Conservation (phyloP, 2,888 invertebrate genomes). For the Lepidochrysops patricia region DNA sequence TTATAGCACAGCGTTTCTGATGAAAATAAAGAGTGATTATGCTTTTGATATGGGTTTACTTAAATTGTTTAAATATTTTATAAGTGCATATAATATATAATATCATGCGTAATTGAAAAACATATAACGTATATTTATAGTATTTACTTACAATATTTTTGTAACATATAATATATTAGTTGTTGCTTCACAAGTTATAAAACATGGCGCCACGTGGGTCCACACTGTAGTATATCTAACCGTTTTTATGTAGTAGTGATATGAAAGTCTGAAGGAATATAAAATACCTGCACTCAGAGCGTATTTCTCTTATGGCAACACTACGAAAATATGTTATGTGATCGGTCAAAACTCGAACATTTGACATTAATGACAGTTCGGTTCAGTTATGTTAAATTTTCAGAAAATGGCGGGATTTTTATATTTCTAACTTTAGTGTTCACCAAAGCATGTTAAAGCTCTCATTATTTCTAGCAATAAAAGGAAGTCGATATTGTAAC, state of each 20-base stretch:
- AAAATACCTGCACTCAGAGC: neutral
- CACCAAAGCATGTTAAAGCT: no score
- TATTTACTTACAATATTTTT: neutral
- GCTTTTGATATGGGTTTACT: neutral
- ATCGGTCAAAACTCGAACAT: no score
- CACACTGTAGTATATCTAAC: neutral
- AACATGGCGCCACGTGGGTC: neutral
- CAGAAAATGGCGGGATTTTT: neutral
- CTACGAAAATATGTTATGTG: neutral
- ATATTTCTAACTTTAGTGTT: neutral
- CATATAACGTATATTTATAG: neutral
- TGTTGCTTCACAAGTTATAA: neutral
- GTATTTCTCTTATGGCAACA: neutral
- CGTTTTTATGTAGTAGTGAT: neutral
- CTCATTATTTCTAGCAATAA: no score
- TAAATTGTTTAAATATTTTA: neutral
- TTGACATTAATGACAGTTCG: no score
- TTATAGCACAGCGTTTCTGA: constrained; percentile 16
- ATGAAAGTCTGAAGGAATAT: neutral
- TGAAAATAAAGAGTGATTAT: neutral
- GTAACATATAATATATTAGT: neutral
- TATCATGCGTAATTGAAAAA: neutral
- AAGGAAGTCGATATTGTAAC: no score
- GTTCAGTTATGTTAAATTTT: no score
- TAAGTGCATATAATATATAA: no score